Percentiles rank a stretch among this genome's conserved stretches.
phyloP scores from a whole-genome alignment of 1,140 invertebrate species.

The Bombyx mandarina region DNA sequence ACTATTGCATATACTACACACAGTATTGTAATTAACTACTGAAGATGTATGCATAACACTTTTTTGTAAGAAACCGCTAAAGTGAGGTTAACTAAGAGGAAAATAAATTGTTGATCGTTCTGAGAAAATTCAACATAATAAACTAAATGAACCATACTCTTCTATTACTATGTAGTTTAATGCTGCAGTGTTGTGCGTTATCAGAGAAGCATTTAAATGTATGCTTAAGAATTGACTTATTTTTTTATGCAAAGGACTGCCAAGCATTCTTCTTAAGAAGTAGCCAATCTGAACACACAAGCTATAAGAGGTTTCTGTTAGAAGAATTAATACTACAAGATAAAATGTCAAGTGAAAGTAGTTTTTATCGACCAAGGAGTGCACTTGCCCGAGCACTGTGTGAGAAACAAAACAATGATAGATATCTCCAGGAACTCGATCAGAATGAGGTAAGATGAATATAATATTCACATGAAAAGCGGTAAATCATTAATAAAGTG shows the following conservation, averaged over 20 bases:
- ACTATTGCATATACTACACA: no score
- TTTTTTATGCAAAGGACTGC: constrained; percentile 45
- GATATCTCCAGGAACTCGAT: constrained; percentile 75
- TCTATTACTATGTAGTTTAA: background rate
- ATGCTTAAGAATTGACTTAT: constrained; percentile 24
- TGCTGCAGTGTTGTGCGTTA: constrained; percentile 6
- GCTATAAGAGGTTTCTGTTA: constrained; percentile 14
- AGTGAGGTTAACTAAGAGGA: no score
- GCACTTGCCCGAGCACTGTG: constrained; percentile 78
- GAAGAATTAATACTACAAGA: constrained; percentile 15
- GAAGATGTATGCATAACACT: no score
- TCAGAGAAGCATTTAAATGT: constrained; percentile 2
- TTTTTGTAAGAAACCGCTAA: no score
- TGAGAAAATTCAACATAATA: no score
- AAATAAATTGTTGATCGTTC: no score
- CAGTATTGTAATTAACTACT: no score
- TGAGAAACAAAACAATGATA: constrained; percentile 78
- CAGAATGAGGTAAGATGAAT: constrained; percentile 75
- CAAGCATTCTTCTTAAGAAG: constrained; percentile 37
- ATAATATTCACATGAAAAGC: no score
- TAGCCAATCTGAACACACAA: constrained; percentile 23
- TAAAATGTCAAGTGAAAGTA: constrained; percentile 46
- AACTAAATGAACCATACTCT: no score
- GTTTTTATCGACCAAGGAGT: constrained; percentile 72
- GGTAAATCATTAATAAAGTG: no score